Evolutionary conservation across 2,113 vertebrate species (phyloP).

Genomic region (Calidris pygmaea): DNA sequence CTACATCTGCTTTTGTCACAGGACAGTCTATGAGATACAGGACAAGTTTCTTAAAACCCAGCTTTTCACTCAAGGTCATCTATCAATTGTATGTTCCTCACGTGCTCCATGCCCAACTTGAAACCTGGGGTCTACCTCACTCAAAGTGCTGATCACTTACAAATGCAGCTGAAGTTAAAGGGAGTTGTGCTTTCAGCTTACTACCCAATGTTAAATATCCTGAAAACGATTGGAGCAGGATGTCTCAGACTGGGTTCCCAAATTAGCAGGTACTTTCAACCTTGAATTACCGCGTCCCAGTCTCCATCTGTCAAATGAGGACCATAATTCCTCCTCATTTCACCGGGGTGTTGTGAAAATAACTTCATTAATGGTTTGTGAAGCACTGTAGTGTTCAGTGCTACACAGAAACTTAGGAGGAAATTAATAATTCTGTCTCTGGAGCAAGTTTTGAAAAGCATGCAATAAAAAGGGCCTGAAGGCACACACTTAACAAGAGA

Average conservation of each 20-base stretch:
- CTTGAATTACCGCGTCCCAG: neutral
- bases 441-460: conserved; percentile 35
- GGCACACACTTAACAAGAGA: neutral
- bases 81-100: neutral
- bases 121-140: neutral
- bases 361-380: conserved; percentile 47
- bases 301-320: conserved; percentile 12
- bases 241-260: neutral
- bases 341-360: conserved; percentile 14
- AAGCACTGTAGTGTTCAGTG: neutral
- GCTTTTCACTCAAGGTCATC: neutral
- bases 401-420: conserved; percentile 1
- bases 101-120: rapidly evolving
- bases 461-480: conserved; percentile 18
- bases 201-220: neutral
- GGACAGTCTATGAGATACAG: neutral
- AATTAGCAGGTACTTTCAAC: neutral
- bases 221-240: neutral
- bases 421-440: conserved; percentile 44
- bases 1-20: neutral
- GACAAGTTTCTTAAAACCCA: neutral
- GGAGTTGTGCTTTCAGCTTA: neutral
- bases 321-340: conserved; percentile 18
- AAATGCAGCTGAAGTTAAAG: neutral
- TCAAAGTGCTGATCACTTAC: neutral